phyloP scores from a whole-genome alignment of 2,797 vertebrate genomes.

The Melanotaenia parkinsoni region DNA sequence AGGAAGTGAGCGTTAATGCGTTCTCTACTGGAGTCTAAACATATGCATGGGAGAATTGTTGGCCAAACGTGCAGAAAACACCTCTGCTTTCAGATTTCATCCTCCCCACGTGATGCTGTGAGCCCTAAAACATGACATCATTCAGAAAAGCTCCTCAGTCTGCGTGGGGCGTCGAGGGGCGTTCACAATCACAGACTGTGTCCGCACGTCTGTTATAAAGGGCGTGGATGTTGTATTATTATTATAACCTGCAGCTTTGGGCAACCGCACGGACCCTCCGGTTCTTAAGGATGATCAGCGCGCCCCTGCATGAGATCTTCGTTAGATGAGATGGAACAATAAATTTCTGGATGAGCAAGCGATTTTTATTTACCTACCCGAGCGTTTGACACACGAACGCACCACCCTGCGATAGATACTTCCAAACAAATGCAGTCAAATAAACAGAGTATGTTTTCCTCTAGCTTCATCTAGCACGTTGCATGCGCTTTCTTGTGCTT shows the following conservation, averaged over 20 bases:
- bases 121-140: slow-evolving; percentile 71
- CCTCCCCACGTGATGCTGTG: slow-evolving; percentile 31
- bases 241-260: not conserved
- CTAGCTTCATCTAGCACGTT: not conserved
- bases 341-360: slow-evolving; percentile 8
- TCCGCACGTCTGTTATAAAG: slow-evolving; percentile 32
- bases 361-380: not conserved
- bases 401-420: not conserved
- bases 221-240: slow-evolving; percentile 39
- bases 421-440: slow-evolving; percentile 33
- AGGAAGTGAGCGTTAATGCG: not conserved
- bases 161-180: slow-evolving; percentile 19
- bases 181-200: slow-evolving; percentile 35
- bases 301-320: slow-evolving; percentile 10
- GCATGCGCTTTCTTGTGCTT: not conserved
- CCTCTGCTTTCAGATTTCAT: slow-evolving; percentile 1
- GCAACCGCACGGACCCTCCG: slow-evolving; percentile 3
- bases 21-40: not conserved
- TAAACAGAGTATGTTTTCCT: not conserved
- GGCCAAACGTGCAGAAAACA: not conserved
- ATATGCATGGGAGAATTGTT: not conserved
- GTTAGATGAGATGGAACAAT: slow-evolving; percentile 2
- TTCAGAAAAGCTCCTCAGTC: slow-evolving; percentile 22
- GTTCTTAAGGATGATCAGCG: not conserved
- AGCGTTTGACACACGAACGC: slow-evolving; percentile 43